These are phyloP conservation scores for Enteromius trimaculatus DNA, from an alignment of 2,797 vertebrate species.

Conservation along the genomic window DNA sequence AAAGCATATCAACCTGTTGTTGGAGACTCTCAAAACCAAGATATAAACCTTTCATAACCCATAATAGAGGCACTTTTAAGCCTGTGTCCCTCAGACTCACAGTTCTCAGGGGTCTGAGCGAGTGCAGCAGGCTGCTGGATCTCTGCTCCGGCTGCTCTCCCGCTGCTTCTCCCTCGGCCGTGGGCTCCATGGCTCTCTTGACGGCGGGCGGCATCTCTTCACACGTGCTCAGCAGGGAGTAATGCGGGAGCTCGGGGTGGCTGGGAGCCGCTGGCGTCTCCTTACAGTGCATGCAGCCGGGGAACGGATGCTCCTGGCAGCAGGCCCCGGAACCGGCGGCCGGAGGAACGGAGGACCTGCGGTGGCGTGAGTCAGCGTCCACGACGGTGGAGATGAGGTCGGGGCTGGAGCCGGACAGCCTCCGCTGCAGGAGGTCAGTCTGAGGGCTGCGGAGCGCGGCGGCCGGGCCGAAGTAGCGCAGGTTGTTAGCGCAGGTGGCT, in stretches of 20 bases:
- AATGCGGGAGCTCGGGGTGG: slow-evolving; percentile 75
- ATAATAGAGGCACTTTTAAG: background rate
- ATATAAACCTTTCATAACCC: no score
- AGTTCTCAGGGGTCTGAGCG: slow-evolving; percentile 87
- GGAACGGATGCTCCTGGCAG: slow-evolving; percentile 82
- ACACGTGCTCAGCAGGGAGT: slow-evolving; percentile 70
- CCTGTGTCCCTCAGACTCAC: slow-evolving; percentile 66
- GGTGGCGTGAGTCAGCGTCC: slow-evolving; percentile 81
- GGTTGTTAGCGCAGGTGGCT: slow-evolving; percentile 91
- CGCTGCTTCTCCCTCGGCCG: slow-evolving; percentile 68
- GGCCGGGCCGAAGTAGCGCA: slow-evolving; percentile 93
- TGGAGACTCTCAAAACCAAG: no score
- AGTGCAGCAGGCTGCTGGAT: slow-evolving; percentile 77
- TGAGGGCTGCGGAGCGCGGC: slow-evolving; percentile 94
- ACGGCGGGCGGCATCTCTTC: slow-evolving; percentile 68
- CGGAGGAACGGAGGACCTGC: slow-evolving; percentile 57
- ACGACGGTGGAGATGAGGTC: slow-evolving; percentile 91
- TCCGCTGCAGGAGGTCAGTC: slow-evolving; percentile 89
- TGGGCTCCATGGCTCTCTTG: slow-evolving; percentile 24
- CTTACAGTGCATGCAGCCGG: slow-evolving; percentile 84
- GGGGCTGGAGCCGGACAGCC: slow-evolving; percentile 86
- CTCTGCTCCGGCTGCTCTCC: slow-evolving; percentile 63
- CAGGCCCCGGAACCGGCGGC: slow-evolving; percentile 71
- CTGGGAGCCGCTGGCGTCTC: slow-evolving; percentile 67
- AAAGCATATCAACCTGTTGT: no score